phyloP scores from a whole-genome alignment of 2,113 vertebrate genomes.

The Antechinus stuartii region DNA sequence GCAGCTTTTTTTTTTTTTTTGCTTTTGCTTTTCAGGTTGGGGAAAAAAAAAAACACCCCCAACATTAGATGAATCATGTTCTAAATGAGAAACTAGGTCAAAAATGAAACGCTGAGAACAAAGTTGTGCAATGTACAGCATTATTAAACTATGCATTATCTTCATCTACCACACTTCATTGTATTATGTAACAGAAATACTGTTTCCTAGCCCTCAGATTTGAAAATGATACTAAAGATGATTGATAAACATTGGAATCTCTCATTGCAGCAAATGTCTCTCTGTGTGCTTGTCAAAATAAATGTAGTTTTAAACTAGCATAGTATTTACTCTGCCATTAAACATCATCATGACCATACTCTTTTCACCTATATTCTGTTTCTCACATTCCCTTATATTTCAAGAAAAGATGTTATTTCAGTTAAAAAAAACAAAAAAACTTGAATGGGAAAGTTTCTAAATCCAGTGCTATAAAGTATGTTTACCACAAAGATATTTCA shows the following conservation, averaged over 20 bases:
- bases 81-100: slow-evolving; percentile 57
- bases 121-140: background rate
- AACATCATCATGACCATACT: background rate
- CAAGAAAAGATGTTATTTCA: background rate
- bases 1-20: background rate
- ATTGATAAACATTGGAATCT: background rate
- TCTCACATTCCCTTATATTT: slow-evolving; percentile 7
- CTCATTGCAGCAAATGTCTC: background rate
- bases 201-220: slow-evolving; percentile 9
- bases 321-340: background rate
- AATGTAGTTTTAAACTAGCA: background rate
- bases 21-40: background rate
- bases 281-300: background rate
- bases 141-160: background rate
- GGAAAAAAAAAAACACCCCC: slow-evolving; percentile 29
- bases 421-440: background rate
- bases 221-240: background rate
- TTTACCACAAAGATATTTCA: background rate
- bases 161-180: background rate
- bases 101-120: slow-evolving; percentile 26
- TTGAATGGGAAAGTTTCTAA: background rate
- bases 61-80: slow-evolving; percentile 47
- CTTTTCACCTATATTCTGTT: background rate
- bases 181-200: slow-evolving; percentile 1
- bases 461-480: background rate